Conservation (phyloP, 2,797 vertebrate genomes). For the Pseudomugil tenellus region DNA sequence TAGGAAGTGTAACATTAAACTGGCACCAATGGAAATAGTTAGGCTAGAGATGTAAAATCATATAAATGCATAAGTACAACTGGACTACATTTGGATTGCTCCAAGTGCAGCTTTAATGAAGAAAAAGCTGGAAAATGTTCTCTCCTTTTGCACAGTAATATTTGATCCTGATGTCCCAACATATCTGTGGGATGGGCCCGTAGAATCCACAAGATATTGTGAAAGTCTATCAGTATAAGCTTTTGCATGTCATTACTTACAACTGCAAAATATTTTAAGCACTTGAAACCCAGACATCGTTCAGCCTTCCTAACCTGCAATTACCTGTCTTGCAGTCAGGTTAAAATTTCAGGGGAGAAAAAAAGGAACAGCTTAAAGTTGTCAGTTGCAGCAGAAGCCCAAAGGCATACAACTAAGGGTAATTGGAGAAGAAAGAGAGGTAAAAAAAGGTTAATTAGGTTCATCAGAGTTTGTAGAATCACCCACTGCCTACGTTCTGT, state of each 20-base stretch:
- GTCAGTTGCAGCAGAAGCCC: constrained; percentile 49
- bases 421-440: constrained; percentile 34
- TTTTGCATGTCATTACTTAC: constrained; percentile 30
- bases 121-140: not conserved
- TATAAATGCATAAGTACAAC: not conserved
- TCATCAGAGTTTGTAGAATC: constrained; percentile 60
- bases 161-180: constrained; percentile 15
- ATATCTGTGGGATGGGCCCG: not conserved
- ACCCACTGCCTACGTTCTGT: constrained; percentile 35
- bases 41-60: not conserved
- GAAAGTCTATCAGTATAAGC: constrained; percentile 16
- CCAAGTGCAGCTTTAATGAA: constrained; percentile 8
- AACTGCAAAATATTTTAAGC: constrained; percentile 32
- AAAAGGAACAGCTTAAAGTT: constrained; percentile 45
- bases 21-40: not conserved
- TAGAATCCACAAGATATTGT: constrained; percentile 9
- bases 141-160: constrained; percentile 1
- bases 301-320: constrained; percentile 50
- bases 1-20: not conserved
- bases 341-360: constrained; percentile 25
- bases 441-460: constrained; percentile 67
- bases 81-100: not conserved
- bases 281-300: constrained; percentile 36
- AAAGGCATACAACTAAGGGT: constrained; percentile 45
- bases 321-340: constrained; percentile 48